These are phyloP conservation scores for Theristicus caerulescens DNA, from an alignment of 2,113 vertebrate genomes.

Conservation along the genomic window DNA sequence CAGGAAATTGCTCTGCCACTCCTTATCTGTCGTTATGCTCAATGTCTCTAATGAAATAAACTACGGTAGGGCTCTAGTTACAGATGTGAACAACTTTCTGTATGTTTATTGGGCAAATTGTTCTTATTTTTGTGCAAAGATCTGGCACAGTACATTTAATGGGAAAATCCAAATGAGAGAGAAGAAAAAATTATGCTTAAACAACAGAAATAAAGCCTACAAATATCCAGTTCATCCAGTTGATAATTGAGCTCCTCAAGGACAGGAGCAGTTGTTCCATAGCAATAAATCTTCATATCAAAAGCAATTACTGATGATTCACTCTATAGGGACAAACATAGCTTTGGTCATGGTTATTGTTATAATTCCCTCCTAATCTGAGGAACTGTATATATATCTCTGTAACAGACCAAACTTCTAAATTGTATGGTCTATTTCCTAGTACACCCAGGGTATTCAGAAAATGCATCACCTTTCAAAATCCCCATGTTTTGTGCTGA, in stretches of 20 bases:
- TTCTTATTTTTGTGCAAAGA: background rate
- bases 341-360: background rate
- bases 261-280: background rate
- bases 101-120: background rate
- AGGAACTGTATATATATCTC: background rate
- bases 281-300: background rate
- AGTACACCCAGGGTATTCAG: background rate
- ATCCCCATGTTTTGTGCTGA: slow-evolving; percentile 11
- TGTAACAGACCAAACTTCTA: background rate
- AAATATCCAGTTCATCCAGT: background rate
- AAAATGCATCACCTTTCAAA: slow-evolving; percentile 15
- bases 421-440: background rate
- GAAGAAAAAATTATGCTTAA: background rate
- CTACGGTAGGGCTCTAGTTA: background rate
- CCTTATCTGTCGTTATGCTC: background rate
- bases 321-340: background rate
- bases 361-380: background rate
- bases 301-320: background rate
- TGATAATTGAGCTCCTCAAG: background rate
- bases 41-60: background rate
- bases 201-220: background rate
- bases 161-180: background rate
- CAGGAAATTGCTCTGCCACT: background rate
- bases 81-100: background rate
- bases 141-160: background rate